Conservation (phyloP, 2,113 vertebrate genomes). For the Peucedramus taeniatus region DNA sequence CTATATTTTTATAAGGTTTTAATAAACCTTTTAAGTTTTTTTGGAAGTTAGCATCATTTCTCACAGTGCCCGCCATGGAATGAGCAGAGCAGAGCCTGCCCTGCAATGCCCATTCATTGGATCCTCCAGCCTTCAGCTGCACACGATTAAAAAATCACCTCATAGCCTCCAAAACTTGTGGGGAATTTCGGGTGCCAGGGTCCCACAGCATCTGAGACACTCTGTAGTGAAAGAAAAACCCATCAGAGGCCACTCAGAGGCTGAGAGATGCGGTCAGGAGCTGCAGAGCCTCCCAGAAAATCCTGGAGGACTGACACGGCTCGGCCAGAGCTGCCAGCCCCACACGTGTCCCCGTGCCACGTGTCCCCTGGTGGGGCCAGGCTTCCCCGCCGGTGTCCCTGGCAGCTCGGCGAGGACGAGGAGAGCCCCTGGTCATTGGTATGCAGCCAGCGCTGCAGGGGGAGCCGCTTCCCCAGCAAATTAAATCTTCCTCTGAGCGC, state of each 20-base stretch:
- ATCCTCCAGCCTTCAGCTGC: not conserved
- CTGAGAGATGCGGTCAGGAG: rapidly evolving
- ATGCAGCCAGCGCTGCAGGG: not conserved
- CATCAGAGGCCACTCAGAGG: not conserved
- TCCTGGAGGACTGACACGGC: rapidly evolving
- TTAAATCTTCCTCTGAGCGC: constrained; percentile 47
- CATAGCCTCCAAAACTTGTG: not conserved
- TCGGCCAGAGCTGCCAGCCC: not conserved
- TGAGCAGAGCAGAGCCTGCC: rapidly evolving
- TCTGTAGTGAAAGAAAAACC: not conserved
- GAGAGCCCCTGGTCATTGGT: not conserved
- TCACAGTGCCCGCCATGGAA: not conserved
- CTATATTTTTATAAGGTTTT: too few species aligned
- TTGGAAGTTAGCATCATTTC: too few species aligned
- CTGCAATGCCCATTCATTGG: rapidly evolving
- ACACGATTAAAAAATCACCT: rapidly evolving
- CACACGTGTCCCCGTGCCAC: rapidly evolving
- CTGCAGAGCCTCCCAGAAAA: not conserved
- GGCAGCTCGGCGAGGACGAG: not conserved
- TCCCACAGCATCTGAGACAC: not conserved
- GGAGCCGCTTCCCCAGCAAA: not conserved
- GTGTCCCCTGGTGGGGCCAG: not conserved
- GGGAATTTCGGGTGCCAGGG: rapidly evolving
- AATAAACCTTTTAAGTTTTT: too few species aligned
- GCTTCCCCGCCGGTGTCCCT: not conserved